Evolutionary conservation across 1,140 invertebrate genomes (phyloP).

Genomic region (Trichonephila clavipes): DNA sequence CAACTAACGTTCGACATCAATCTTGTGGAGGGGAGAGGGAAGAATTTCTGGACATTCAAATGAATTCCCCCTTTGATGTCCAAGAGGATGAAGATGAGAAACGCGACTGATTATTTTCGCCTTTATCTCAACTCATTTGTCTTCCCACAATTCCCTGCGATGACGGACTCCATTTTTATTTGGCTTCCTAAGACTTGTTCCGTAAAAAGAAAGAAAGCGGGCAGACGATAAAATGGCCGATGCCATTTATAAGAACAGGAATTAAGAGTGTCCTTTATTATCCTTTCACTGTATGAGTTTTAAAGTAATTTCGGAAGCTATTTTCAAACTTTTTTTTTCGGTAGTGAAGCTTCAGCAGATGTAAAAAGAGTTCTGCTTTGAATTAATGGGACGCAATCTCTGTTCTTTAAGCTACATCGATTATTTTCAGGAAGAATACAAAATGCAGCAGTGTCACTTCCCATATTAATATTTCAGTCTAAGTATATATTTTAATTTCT

Average conservation of each 20-base stretch:
- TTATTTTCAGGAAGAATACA: too few relatives aligned
- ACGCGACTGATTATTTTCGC: constrained; percentile 44
- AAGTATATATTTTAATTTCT: too few relatives aligned
- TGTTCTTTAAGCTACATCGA: too few relatives aligned
- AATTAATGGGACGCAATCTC: too few relatives aligned
- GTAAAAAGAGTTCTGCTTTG: too few relatives aligned
- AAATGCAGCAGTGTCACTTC: too few relatives aligned
- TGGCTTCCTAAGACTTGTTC: not conserved
- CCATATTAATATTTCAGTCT: too few relatives aligned
- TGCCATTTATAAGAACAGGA: too few relatives aligned
- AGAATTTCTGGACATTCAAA: constrained; percentile 28
- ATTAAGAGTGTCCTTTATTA: too few relatives aligned
- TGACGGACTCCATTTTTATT: constrained; percentile 9
- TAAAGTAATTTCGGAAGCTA: not conserved
- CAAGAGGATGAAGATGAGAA: constrained; percentile 45
- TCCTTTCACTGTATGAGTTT: not conserved
- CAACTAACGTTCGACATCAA: not conserved
- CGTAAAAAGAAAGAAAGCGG: not conserved
- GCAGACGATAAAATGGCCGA: too few relatives aligned
- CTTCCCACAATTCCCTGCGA: not conserved
- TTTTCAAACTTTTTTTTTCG: too few relatives aligned
- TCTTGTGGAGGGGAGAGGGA: not conserved
- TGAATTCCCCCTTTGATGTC: constrained; percentile 29
- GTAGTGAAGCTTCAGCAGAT: too few relatives aligned
- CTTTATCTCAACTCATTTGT: constrained; percentile 41